Base-by-base conservation (phyloP, 2,797 vertebrate species). In the Graptemys geographica region DNA sequence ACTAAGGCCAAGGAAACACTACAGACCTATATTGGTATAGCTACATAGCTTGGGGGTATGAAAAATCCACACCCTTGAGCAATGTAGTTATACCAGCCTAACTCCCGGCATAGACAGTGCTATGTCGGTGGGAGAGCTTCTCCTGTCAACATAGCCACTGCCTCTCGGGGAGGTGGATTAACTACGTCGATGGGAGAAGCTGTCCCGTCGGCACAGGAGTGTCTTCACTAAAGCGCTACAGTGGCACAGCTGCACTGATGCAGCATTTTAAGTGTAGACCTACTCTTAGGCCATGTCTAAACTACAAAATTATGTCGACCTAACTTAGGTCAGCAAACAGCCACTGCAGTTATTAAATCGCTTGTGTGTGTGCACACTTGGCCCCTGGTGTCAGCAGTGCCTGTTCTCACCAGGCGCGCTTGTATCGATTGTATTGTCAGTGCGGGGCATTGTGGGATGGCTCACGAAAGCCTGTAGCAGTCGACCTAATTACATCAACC, bases 1-100 rank as follows among this genome's bases (percentile, higher is more conserved):
- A 41, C 9, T 37, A 41, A 72, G 37, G 92, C 91, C 86, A 85
- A 85, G 93, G 92, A 5, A 11, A 88, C 85, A 89, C 91, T 82
- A 65, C 86, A 83, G 37, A 41, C 5, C 21, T 72, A 19, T 72
- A 72, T 1, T 41, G 69, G 19, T 21, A 23, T 6, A 72, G 19
- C 69, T 23, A 23, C 21, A 37, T 69, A 19, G 2, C 65, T 21
- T 3, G 1, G 18, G 18, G 19, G 33, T 21, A n/a, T 69, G 18
- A 69, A 37, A 69, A 69, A 37, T 69, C 65, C 8, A 69, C 19
- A 37, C 8, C 19, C 8, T 19, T n/a, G 65, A 37, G 65, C 33
- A n/a, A 65, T 37, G 33, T 21, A 37, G n/a, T 21, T n/a, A 37
- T 65, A 69, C 18, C 0, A 1, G 44, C 27, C 11, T 8, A 79